These are phyloP conservation scores for Macropus fuliginosus DNA, from an alignment of 2,797 vertebrate genomes.

Conservation along the genomic window DNA sequence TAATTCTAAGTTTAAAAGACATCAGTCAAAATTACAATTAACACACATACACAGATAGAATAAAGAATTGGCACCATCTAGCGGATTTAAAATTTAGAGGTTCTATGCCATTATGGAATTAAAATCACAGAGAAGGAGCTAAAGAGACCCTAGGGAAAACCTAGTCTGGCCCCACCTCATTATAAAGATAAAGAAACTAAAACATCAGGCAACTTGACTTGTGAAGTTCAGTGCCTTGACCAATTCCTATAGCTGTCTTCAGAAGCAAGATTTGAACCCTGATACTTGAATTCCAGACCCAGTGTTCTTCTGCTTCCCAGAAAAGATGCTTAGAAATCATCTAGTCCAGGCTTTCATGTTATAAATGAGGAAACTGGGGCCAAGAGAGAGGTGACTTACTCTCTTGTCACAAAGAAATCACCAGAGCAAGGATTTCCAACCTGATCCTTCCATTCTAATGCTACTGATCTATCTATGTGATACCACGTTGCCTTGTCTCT, in stretches of 20 bases:
- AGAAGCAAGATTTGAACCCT: background rate
- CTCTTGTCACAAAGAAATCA: background rate
- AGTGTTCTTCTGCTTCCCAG: background rate
- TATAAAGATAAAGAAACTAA: background rate
- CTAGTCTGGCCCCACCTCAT: background rate
- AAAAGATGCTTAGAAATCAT: background rate
- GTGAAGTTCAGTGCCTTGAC: background rate
- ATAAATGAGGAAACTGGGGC: background rate
- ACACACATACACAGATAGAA: background rate
- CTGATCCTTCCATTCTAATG: background rate
- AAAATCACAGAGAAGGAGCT: background rate
- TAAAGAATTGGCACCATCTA: background rate
- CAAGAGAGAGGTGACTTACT: background rate
- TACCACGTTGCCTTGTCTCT: background rate
- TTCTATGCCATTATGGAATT: background rate
- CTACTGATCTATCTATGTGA: background rate
- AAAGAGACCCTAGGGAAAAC: background rate
- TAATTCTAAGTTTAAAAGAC: background rate
- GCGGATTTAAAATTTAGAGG: background rate
- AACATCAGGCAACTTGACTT: background rate
- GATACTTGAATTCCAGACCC: background rate
- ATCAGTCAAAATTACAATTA: background rate
- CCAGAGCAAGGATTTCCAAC: background rate
- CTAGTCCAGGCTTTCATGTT: background rate
- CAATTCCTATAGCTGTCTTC: background rate